A percentile compares a stretch with the other conserved stretches of the same genome.
Conservation (phyloP, 2,888 invertebrate species). For the Nemapogon koenigi region DNA sequence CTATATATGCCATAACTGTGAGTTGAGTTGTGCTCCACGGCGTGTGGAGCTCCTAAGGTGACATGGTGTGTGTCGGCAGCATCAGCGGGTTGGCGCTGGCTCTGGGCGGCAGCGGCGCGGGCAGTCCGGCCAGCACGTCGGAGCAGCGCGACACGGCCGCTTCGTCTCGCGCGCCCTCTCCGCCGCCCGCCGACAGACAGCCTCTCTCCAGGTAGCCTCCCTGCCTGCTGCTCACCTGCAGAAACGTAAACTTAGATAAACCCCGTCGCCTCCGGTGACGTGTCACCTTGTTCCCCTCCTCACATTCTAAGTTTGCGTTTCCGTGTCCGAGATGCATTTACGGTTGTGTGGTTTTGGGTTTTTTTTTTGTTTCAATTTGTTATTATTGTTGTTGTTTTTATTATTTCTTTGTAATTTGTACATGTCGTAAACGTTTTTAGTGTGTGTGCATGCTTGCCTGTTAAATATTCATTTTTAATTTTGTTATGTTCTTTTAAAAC, state of each 20-base stretch:
- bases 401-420: constrained; percentile 24
- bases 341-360: constrained; percentile 6
- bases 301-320: constrained; percentile 3
- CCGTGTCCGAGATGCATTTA: no score
- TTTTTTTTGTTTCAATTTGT: not conserved
- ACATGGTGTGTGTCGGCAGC: constrained; percentile 64
- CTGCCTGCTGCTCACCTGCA: constrained; percentile 35
- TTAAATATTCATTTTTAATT: constrained; percentile 31
- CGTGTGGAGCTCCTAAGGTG: no score
- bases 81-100: constrained; percentile 65
- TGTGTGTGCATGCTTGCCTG: constrained; percentile 58
- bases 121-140: constrained; percentile 38
- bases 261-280: no score
- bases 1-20: no score
- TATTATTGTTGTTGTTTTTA: constrained; percentile 29
- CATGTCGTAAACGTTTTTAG: constrained; percentile 35
- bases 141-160: constrained; percentile 41
- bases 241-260: no score
- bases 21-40: no score
- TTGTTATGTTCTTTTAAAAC: constrained; percentile 10
- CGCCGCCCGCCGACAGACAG: constrained; percentile 52
- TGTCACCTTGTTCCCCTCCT: no score
- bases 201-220: constrained; percentile 60
- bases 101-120: constrained; percentile 54
- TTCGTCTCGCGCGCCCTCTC: constrained; percentile 51